These are phyloP conservation scores for Ectemnius cavifrons DNA, from an alignment of 2,888 invertebrate genomes.

Conservation along the genomic window DNA sequence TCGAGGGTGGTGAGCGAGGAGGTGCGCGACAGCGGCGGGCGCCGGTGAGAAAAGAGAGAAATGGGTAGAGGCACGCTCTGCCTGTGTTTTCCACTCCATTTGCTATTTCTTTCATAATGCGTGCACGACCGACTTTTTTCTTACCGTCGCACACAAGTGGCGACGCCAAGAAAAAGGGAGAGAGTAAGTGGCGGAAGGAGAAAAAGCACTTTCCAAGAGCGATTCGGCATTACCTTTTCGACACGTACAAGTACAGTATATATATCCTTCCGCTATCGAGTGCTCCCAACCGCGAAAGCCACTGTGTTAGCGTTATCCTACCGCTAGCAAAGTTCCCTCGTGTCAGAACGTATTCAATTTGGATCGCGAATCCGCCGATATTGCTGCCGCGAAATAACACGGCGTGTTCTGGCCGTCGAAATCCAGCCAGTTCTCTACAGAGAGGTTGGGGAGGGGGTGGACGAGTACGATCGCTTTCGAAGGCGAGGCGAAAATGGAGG, in stretches of 20 bases:
- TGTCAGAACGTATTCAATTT: slow-evolving; percentile 22
- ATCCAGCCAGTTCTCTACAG: neutral
- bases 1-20: slow-evolving; percentile 31
- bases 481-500: no score
- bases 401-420: slow-evolving; percentile 1
- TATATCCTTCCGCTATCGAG: slow-evolving; percentile 34
- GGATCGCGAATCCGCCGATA: slow-evolving; percentile 6
- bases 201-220: neutral
- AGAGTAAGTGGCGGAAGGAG: no score
- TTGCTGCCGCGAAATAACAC: neutral
- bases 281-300: slow-evolving; percentile 34
- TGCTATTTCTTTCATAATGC: slow-evolving; percentile 64
- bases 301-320: slow-evolving; percentile 20
- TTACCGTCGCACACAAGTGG: slow-evolving; percentile 23
- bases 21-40: slow-evolving; percentile 12
- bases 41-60: slow-evolving; percentile 11
- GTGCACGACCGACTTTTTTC: slow-evolving; percentile 44
- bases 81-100: slow-evolving; percentile 68
- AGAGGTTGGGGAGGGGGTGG: no score
- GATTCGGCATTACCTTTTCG: slow-evolving; percentile 3
- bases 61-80: slow-evolving; percentile 27
- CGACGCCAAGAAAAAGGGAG: slow-evolving; percentile 12
- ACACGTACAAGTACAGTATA: neutral
- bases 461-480: no score
- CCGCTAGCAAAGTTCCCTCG: slow-evolving; percentile 1